Evolutionary conservation across 1,140 invertebrate species (phyloP).

Genomic region (Drosophila nebulosa): DNA sequence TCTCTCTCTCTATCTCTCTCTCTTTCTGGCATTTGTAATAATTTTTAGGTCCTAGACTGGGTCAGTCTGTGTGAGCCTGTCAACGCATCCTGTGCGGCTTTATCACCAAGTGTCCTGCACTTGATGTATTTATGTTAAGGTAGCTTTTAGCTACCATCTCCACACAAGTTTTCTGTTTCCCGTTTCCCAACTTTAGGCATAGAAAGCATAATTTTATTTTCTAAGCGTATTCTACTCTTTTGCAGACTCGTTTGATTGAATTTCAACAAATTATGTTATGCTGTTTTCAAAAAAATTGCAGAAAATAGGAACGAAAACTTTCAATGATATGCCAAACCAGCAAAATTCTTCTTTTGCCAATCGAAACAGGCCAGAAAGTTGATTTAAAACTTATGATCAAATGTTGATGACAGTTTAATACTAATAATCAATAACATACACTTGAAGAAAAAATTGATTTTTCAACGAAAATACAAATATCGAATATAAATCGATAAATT

Average conservation of each 20-base stretch:
- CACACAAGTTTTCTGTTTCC: neutral
- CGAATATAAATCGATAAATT: too few species aligned
- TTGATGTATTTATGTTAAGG: constrained; percentile 53
- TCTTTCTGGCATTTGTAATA: constrained; percentile 63
- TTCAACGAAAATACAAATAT: too few species aligned
- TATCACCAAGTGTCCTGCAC: constrained; percentile 48
- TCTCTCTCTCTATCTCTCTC: constrained; percentile 18
- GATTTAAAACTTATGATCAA: constrained; percentile 41
- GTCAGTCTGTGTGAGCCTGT: constrained; percentile 35
- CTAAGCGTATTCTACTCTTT: neutral
- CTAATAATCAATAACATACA: neutral
- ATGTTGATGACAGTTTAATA: constrained; percentile 21
- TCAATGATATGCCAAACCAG: neutral
- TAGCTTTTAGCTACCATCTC: constrained; percentile 3
- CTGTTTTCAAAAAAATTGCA: neutral
- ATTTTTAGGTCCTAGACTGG: constrained; percentile 45
- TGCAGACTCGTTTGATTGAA: neutral
- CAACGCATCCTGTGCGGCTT: constrained; percentile 41
- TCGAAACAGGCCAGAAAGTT: constrained; percentile 37
- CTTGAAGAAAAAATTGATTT: neutral
- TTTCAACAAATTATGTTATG: neutral
- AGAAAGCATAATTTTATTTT: neutral
- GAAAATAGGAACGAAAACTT: neutral
- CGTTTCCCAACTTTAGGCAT: neutral
- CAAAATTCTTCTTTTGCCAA: constrained; percentile 24